These are phyloP conservation scores for Beris morrisii DNA, from an alignment of 2,888 invertebrate species.

Conservation along the genomic window DNA sequence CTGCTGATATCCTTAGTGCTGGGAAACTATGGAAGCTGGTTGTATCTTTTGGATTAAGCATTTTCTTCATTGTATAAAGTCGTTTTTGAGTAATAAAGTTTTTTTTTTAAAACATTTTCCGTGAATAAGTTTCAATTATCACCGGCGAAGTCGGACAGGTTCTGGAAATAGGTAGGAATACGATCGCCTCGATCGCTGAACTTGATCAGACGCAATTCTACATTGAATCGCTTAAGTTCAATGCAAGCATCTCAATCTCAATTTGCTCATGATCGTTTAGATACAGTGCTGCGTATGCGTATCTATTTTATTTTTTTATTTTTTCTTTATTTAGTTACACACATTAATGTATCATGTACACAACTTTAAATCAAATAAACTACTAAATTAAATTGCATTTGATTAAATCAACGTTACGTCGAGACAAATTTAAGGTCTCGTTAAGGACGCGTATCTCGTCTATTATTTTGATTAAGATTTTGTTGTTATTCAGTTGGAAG, in stretches of 20 bases:
- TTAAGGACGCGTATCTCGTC: constrained; percentile 31
- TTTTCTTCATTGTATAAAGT: constrained; percentile 6
- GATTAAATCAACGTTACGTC: constrained; percentile 32
- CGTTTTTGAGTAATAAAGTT: neutral
- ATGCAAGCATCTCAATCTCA: constrained; percentile 7
- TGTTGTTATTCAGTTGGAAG: constrained; percentile 23
- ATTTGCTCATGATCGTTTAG: neutral
- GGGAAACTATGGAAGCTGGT: neutral
- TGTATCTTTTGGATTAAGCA: neutral
- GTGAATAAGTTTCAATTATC: too few species aligned
- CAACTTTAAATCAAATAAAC: constrained; percentile 24
- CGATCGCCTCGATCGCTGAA: constrained; percentile 7
- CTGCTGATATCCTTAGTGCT: too few species aligned
- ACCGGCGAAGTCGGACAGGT: too few species aligned
- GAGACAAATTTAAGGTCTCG: constrained; percentile 33
- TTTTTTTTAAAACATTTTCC: neutral
- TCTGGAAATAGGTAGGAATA: neutral
- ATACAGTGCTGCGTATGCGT: neutral
- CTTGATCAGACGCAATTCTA: constrained; percentile 9
- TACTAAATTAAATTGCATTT: constrained; percentile 37
- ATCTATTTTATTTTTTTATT: too few species aligned
- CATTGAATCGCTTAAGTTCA: constrained; percentile 15
- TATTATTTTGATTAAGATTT: neutral
- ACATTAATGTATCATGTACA: neutral
- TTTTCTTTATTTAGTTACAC: neutral